These are phyloP conservation scores for Nomada flava DNA, from an alignment of 2,888 invertebrate species.

Conservation along the genomic window DNA sequence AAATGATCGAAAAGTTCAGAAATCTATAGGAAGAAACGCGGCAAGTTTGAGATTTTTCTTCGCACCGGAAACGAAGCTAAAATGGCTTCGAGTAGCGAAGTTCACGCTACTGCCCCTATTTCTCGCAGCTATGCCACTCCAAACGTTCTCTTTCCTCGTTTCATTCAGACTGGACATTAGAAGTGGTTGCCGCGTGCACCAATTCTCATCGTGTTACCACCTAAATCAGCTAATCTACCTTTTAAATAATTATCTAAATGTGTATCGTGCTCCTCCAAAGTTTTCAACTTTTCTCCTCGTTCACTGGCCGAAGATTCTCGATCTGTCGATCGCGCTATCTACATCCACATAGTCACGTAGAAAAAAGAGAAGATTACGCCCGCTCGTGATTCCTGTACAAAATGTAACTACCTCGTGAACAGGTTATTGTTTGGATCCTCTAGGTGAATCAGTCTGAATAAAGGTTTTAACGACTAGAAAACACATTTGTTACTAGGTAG, in stretches of 20 bases:
- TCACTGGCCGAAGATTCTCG: constrained; percentile 50
- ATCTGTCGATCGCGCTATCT: constrained; percentile 43
- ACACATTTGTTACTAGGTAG: background rate
- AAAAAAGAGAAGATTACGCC: constrained; percentile 38
- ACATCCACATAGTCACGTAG: constrained; percentile 36
- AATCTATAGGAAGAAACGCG: background rate
- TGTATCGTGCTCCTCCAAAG: constrained; percentile 38
- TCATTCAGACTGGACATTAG: constrained; percentile 31
- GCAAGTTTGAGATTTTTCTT: constrained; percentile 5
- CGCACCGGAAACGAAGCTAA: constrained; percentile 9
- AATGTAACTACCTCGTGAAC: constrained; percentile 46
- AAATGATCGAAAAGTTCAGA: background rate
- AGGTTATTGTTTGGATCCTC: constrained; percentile 52
- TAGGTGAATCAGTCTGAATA: constrained; percentile 59
- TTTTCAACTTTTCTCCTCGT: background rate
- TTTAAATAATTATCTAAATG: constrained; percentile 50
- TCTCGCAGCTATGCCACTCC: constrained; percentile 23
- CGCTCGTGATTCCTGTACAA: constrained; percentile 49
- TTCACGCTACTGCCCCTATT: constrained; percentile 49
- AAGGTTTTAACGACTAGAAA: constrained; percentile 26
- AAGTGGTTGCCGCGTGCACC: constrained; percentile 43
- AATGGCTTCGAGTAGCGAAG: constrained; percentile 44
- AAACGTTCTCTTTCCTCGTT: background rate
- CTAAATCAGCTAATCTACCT: constrained; percentile 46
- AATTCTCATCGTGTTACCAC: constrained; percentile 39